phyloP scores from a whole-genome alignment of 2,888 invertebrate genomes.

The Lasioglossum figueresi region DNA sequence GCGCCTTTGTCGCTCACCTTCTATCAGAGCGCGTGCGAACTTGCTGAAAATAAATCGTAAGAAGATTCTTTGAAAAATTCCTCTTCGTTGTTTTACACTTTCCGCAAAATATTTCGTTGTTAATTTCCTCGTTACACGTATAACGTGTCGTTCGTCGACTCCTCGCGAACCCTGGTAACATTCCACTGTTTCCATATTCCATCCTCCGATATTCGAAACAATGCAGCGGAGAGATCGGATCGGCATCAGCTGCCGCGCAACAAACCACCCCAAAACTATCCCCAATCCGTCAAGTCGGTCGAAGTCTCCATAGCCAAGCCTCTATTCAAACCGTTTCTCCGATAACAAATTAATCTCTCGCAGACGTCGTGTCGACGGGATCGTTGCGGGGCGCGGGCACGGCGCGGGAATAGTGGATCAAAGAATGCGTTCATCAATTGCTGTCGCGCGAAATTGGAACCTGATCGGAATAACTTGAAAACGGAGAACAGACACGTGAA shows the following conservation, averaged over 20 bases:
- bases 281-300: slow-evolving; percentile 24
- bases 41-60: neutral
- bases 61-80: too few relatives aligned
- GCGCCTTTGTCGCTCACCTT: neutral
- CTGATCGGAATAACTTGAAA: neutral
- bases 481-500: neutral
- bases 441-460: slow-evolving; percentile 19
- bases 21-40: neutral
- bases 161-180: neutral
- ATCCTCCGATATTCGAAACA: slow-evolving; percentile 15
- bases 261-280: slow-evolving; percentile 30
- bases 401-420: neutral
- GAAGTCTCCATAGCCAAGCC: slow-evolving; percentile 11
- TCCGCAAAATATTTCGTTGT: neutral
- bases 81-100: too few relatives aligned
- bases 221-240: slow-evolving; percentile 25
- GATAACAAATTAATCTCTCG: slow-evolving; percentile 45
- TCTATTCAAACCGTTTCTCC: slow-evolving; percentile 19
- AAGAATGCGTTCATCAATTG: slow-evolving; percentile 32
- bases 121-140: neutral
- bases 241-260: slow-evolving; percentile 13
- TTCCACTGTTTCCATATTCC: slow-evolving; percentile 5
- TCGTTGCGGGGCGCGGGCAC: neutral
- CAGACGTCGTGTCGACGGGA: neutral
- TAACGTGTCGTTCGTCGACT: too few relatives aligned